Evolutionary conservation across 2,113 vertebrate genomes (phyloP), one percentile per base, ranked within the genome.

Genomic region (Oryzias curvinotus): DNA sequence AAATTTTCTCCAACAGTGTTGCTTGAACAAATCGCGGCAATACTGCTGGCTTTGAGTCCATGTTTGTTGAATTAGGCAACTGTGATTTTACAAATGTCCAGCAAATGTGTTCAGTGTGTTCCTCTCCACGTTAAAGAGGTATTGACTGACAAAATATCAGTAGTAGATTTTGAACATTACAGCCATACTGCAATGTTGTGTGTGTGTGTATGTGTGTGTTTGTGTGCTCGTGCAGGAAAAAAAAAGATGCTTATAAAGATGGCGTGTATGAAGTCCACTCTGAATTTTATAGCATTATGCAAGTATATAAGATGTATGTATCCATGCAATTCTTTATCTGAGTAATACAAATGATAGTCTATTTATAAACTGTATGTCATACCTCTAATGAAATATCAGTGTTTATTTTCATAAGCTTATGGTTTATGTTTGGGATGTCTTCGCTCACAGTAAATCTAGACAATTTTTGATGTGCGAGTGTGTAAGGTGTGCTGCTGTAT

Each of bases 371-470:
- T 82, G 71, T 87, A 73, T 83, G 78, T 83, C 82, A 73, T 81
- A 87, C 85, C 86, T 88, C 77, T 75, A 79, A 79, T 55, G 81
- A 85, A 87, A 83, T 77, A 76, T 63, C 75, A 80, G 62, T 78
- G 75, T 85, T 82, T 90, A 86, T 89, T 90, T 89, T 90, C 84
- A 74, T 89, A 89, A 87, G 80, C 76, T 79, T 81, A 67, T 69
- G 53, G 80, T 77, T 65, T 79, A 82, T 76, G 63, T 69, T 62
- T 63, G 80, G 69, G 79, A 77, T 54, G 15, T 80, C 73, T 75
- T 79, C 63, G 76, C 72, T 48, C 52, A 75, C 70, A 54, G 56
- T 53, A 42, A 54, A 60, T 53, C 28, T 58, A 49, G 58, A 57
- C 65, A 41, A 68, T 62, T 47, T 74, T 73, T 84, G 70, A 65